Evolutionary conservation across 2,888 invertebrate species (phyloP).

Genomic region (Pogonocherus hispidulus): DNA sequence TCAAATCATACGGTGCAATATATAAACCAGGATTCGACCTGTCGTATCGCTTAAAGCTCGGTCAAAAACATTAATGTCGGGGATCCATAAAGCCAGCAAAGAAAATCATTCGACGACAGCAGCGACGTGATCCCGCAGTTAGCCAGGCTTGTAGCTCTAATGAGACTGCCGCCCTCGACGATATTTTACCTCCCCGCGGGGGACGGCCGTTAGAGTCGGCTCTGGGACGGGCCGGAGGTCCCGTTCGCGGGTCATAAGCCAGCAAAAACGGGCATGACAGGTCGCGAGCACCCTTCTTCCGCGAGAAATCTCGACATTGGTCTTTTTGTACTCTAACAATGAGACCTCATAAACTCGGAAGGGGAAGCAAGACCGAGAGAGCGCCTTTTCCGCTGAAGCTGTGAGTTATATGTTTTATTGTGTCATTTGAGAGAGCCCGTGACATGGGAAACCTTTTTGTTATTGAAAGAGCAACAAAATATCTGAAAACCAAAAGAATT

Average conservation of each 20-base stretch:
- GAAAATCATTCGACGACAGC: constrained; percentile 37
- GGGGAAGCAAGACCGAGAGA: no score
- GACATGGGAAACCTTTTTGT: no score
- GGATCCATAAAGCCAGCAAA: constrained; percentile 12
- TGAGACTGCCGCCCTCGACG: constrained; percentile 38
- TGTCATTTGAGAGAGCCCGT: no score
- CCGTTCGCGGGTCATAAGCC: constrained; percentile 31
- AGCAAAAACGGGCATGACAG: constrained; percentile 18
- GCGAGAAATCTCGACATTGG: constrained; percentile 2
- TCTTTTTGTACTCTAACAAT: neutral
- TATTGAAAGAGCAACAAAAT: no score
- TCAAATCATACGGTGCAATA: no score
- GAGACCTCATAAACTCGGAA: neutral
- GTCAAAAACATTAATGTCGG: constrained; percentile 19
- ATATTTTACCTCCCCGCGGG: constrained; percentile 41
- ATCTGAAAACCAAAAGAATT: no score
- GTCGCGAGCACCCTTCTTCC: neutral
- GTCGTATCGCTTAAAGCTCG: constrained; percentile 8
- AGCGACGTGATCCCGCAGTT: constrained; percentile 37
- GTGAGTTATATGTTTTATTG: no score
- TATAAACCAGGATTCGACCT: neutral
- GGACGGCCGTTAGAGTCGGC: constrained; percentile 27
- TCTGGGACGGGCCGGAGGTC: constrained; percentile 14
- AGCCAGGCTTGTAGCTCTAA: constrained; percentile 37
- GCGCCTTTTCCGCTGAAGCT: neutral